phyloP scores from a whole-genome alignment of 2,797 vertebrate genomes.

The Mastacembelus armatus region DNA sequence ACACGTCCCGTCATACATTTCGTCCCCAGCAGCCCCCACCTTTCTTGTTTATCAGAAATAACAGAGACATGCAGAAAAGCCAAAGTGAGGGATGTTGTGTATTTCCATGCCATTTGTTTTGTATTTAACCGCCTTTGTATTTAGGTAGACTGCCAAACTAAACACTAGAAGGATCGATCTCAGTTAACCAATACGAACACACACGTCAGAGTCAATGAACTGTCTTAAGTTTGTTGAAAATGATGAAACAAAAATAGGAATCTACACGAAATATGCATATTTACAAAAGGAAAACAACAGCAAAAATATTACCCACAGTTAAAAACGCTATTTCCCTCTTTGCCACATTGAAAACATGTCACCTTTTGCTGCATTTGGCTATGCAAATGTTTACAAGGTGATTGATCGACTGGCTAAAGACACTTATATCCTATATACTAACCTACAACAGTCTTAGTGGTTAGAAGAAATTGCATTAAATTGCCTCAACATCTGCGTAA shows the following conservation, averaged over 20 bases:
- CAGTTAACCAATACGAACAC: not conserved
- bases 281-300: not conserved
- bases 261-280: not conserved
- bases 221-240: too few relatives aligned
- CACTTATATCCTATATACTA: not conserved
- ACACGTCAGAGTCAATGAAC: not conserved
- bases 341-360: not conserved
- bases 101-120: constrained; percentile 20
- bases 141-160: not conserved
- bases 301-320: not conserved
- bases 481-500: not conserved
- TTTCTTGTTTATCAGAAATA: constrained; percentile 82
- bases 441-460: not conserved
- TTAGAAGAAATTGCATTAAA: not conserved
- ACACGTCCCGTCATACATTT: constrained; percentile 70
- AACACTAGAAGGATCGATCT: not conserved
- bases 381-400: constrained; percentile 38
- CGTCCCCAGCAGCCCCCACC: constrained; percentile 26
- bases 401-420: not conserved
- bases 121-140: not conserved
- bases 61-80: constrained; percentile 27
- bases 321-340: not conserved
- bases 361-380: not conserved
- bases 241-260: not conserved
- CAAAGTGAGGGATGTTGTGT: constrained; percentile 1